Conservation (phyloP, 2,797 vertebrate species). For the Tokudaia muenninki region DNA sequence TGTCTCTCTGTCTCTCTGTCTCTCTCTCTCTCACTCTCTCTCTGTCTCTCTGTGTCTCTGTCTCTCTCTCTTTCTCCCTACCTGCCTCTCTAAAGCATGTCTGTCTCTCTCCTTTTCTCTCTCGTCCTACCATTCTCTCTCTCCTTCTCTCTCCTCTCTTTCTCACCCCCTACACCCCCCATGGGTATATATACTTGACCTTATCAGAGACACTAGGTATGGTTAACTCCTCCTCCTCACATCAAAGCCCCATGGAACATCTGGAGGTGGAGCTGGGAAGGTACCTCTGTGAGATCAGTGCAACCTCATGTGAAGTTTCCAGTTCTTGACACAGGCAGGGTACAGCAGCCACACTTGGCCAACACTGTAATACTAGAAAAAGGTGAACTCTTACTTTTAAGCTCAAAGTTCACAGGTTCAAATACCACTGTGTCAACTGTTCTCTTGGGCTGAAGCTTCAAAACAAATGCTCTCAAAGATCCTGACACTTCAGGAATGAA, state of each 20-base stretch:
- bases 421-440: constrained; percentile 20
- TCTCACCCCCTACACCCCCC: not conserved
- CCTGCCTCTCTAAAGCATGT: too few species aligned
- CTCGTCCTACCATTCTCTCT: not conserved
- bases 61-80: not conserved
- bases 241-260: constrained; percentile 78
- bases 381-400: constrained; percentile 79
- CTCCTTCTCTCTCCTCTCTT: not conserved
- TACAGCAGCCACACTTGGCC: constrained; percentile 40
- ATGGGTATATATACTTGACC: not conserved
- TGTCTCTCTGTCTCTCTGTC: not conserved
- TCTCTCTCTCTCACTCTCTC: not conserved
- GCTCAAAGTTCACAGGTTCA: constrained; percentile 76
- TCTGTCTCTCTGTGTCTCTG: too few species aligned
- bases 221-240: constrained; percentile 70
- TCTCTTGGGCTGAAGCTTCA: not conserved
- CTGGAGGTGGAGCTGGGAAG: constrained; percentile 78
- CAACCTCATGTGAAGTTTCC: constrained; percentile 77
- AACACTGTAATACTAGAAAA: constrained; percentile 60
- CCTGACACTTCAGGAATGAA: not conserved
- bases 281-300: constrained; percentile 59
- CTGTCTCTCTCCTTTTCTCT: not conserved
- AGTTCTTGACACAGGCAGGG: constrained; percentile 46
- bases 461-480: constrained; percentile 45
- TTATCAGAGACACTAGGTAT: not conserved